These are phyloP conservation scores for Poliocrania exsul DNA, from an alignment of 2,797 vertebrate species.

Conservation along the genomic window DNA sequence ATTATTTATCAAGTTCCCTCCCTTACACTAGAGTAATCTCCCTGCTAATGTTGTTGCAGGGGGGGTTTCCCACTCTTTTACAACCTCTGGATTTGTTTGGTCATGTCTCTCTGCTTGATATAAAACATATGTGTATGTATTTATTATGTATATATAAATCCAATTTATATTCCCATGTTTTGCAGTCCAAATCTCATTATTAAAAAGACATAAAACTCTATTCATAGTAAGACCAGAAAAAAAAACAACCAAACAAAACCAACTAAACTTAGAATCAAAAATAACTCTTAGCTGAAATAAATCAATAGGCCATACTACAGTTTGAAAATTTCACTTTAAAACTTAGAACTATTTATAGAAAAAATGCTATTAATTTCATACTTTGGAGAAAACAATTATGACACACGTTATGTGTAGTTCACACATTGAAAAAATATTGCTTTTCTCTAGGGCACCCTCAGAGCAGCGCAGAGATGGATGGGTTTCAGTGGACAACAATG, in stretches of 20 bases:
- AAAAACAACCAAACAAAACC: not conserved
- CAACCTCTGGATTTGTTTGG: not conserved
- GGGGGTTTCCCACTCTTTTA: not conserved
- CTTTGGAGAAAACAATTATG: not conserved
- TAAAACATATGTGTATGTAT: not conserved
- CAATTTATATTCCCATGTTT: not conserved
- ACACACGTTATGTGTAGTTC: rapidly evolving
- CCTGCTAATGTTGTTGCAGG: not conserved
- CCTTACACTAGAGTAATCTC: not conserved
- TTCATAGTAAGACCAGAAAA: not conserved
- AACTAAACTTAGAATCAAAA: not conserved
- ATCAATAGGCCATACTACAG: not conserved
- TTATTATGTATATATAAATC: not conserved
- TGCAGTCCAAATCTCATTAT: not conserved
- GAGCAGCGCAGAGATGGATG: not conserved
- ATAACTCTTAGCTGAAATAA: not conserved
- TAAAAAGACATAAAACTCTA: not conserved
- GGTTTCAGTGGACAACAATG: not conserved
- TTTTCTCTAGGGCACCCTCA: not conserved
- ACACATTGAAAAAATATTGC: not conserved
- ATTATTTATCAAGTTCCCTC: not conserved
- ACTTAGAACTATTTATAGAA: not conserved
- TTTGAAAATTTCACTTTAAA: not conserved
- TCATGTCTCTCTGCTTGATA: not conserved
- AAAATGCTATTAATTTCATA: not conserved